Base-by-base conservation (phyloP, 2,888 invertebrate genomes). In the Diaperis boleti region DNA sequence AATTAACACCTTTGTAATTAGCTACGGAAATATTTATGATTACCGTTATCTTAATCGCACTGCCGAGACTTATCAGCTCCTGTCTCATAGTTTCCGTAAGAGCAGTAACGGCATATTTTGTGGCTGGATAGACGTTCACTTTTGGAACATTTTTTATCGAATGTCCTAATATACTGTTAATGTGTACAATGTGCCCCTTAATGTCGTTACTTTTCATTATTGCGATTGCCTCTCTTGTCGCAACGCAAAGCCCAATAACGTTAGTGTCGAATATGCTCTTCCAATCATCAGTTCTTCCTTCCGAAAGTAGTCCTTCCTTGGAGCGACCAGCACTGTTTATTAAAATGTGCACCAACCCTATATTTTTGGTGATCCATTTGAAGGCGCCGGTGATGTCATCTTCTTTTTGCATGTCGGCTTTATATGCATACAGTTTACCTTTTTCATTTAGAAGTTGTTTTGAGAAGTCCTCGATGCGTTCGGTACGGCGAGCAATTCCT, bases 271-370 rank as follows among this genome's bases (percentile, higher is more conserved):
- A 56, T 7, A 56, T 26, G 26, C 54, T 57, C 8, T 56, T 52
- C 68, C 65, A 66, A 7, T 61, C 55, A 22, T 61, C 62, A 2
- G 64, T 55, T 0, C 22, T 45, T 4, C 61, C 62, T 11, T 64
- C 59, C 22, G 54, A 59, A 0, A 64, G 31, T 13, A 15, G 49
- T 1, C 55, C 66, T 20, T 55, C 52, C 15, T 54, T 45, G 3
- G 59, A 29, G 0, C 62, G 10, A 1, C 71, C 73, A n/a, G 73
- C 73, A 31, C 70, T 72, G 56, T 71, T 73, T 5, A 73, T 57
- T 2, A 73, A 61, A 14, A 73, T 66, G 17, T 69, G 63, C 11
- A 71, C 57, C 5, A 68, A 69, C 4, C 72, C 73, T 13, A 73
- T 37, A 35, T 72, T 69, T 1, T 61, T 44, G 6, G 56, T 63